Base-by-base conservation (phyloP, 2,797 vertebrate species). In the Phaenicophaeus curvirostris region DNA sequence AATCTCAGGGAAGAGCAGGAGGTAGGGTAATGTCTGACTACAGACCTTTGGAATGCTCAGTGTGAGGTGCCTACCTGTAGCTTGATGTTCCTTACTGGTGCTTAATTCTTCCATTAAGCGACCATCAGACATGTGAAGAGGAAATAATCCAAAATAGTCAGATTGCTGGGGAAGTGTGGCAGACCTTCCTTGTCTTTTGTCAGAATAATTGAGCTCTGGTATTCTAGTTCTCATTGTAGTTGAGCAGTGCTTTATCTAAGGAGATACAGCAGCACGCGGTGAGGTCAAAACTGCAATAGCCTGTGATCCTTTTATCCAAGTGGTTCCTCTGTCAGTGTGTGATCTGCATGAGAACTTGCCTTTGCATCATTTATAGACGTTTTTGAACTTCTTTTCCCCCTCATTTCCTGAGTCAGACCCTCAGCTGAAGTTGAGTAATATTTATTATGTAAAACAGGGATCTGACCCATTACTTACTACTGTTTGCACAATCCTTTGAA, bases 381-480 rank as follows among this genome's bases (percentile, higher is more conserved):
- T 61, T 69, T 55, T 15, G 41, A 54, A 59, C 8, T 48, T 59
- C 8, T 31, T 8, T 28, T 5, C 0, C 4, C 13, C 3, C 15
- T 21, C 18, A 35, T 61, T 44, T 51, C 27, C 11, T 31, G 66
- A 50, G 30, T 24, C 39, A 27, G 28, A 76, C 8, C 31, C 20
- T 62, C 2, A 2, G 23, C 42, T 73, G 19, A 80, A 63, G 15
- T 4, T 62, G 28, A 41, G 11, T 46, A 31, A 31, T 37, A 30
- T 2, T 20, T 11, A 59, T 51, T 6, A 27, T 37, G 4, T 80
- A 81, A 63, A 37, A 16, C 0, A 0, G 42, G 19, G 11, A 41
- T 39, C 25, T 51, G 59, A 58, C 8, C 17, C 12, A n/a, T 53
- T 1, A 1, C 67, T 84, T 53, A 23, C 37, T 58, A 44, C 2